Conservation (phyloP, 35 echinoderm and acorn worm genomes). For the Heliocidaris erythrogramma region DNA sequence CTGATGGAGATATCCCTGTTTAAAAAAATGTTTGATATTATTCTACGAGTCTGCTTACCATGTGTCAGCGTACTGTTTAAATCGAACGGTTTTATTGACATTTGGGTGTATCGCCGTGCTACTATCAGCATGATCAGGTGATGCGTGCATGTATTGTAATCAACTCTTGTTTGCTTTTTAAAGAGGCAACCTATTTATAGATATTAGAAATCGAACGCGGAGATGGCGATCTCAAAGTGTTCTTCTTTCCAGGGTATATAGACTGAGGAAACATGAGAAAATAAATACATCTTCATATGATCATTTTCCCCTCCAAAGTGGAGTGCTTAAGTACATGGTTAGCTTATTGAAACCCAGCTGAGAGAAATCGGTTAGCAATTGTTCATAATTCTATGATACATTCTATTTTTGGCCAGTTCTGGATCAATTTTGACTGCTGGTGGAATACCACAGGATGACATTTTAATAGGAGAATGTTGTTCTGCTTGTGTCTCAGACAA, state of each 20-base stretch:
- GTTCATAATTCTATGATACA: not conserved
- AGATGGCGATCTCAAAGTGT: not conserved
- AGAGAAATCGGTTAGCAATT: not conserved
- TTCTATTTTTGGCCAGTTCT: too few species aligned
- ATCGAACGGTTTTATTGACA: constrained; percentile 8
- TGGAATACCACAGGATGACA: too few species aligned
- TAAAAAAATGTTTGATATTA: not conserved
- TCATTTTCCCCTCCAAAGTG: not conserved
- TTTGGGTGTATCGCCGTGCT: not conserved
- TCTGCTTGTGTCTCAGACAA: too few species aligned
- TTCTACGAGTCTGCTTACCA: not conserved
- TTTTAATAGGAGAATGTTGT: too few species aligned
- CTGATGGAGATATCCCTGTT: not conserved
- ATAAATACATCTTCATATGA: not conserved
- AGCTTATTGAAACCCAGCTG: not conserved
- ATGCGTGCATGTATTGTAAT: not conserved
- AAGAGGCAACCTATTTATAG: not conserved
- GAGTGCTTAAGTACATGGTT: not conserved
- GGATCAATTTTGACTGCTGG: too few species aligned
- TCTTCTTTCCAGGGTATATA: not conserved
- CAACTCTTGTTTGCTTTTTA: not conserved
- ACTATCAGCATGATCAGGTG: not conserved
- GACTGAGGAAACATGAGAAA: not conserved
- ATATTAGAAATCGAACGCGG: not conserved
- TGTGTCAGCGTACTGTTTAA: not conserved